Evolutionary conservation across 2,888 invertebrate species (phyloP), one percentile per base, ranked within the genome.

Genomic region (Hedya salicella): DNA sequence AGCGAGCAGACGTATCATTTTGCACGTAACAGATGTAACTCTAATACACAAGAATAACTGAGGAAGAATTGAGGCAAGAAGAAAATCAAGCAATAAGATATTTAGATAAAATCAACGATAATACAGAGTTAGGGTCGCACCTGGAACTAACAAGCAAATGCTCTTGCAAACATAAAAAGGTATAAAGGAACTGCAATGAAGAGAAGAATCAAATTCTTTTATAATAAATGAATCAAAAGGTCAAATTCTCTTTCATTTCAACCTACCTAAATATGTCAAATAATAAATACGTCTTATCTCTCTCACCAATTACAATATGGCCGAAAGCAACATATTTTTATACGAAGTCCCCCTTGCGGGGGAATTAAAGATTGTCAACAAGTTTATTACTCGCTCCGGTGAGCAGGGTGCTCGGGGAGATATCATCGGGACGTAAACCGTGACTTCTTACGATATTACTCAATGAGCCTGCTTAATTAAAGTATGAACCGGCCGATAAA

Each of bases 291-390:
- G 30, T 36, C 46, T 11, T 39, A 30, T 50, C 13, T 42, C 17
- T 48, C n/a, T 54, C 46, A 49, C 40, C 40, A 40, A 49, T 25
- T 39, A 48, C 50, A 44, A 52, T 52, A 64, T 52, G 57, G 32
- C 50, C 44, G 16, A 36, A 14, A 44, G 59, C 52, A 17, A 36
- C 64, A 65, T 65, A 59, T 60, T 65, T 65, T 59, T 65, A 53
- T 65, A 46, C 39, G 50, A 53, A 65, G 64, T 39, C 46, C 78
- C 82, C 81, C 79, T 78, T 76, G 79, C 80, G 79, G 80, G 81
- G 80, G 85, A 91, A 91, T 91, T 90, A 91, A 89, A 89, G 89
- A 88, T 88, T 89, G 90, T 89, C 91, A 91, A 90, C 91, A 91
- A 87, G 87, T 90, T 91, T 90, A 91, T 91, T 90, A 91, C 80